Base-by-base conservation (phyloP, 2,888 invertebrate species). In the Acholoe squamosa region DNA sequence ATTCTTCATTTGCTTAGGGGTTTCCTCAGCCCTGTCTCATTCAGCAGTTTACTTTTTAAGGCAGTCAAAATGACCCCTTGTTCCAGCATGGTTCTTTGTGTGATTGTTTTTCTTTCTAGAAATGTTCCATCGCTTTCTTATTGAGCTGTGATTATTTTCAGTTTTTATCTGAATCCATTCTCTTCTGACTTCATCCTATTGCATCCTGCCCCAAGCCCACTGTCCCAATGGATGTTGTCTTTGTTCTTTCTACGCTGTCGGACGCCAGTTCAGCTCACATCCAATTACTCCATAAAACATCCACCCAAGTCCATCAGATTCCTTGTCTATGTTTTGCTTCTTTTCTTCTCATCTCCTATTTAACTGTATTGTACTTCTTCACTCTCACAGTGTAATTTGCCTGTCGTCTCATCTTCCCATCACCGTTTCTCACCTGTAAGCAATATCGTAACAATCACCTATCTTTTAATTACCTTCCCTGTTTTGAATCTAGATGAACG, bases 271-370 rank as follows among this genome's bases (percentile, higher is more conserved):
- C n/a, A 19, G 61, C 19, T 61, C 61, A 61, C 61, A 19, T 61
- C 61, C 61, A 61, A 61, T 61, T 61, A 61, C 61, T n/a, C n/a
- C 61, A n/a, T 43, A 61, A 61, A 61, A 61, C 61, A 61, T n/a
- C 61, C 19, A 61, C 5, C 61, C n/a, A 0, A 61, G 61, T 61
- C 61, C 61, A 61, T 61, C 61, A 19, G 61, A 61, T 19, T 61
- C 61, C 61, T n/a, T n/a, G 61, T n/a, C 61, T 61, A n/a, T 19
- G 61, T 61, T 61, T 61, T 61, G 19, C 14, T 19, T n/a, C 19
- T 3, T 61, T 19, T 19, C 61, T 61, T 61, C 14, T 61, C 61
- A 19, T 61, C 61, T 19, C 61, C 5, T 61, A 61, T 61, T 61
- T 61, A 3, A 61, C 43, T 43, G 43, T 43, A 43, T 43, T 43